Base-by-base conservation (phyloP, 1,140 invertebrate genomes). In the Drosophila arizonae region DNA sequence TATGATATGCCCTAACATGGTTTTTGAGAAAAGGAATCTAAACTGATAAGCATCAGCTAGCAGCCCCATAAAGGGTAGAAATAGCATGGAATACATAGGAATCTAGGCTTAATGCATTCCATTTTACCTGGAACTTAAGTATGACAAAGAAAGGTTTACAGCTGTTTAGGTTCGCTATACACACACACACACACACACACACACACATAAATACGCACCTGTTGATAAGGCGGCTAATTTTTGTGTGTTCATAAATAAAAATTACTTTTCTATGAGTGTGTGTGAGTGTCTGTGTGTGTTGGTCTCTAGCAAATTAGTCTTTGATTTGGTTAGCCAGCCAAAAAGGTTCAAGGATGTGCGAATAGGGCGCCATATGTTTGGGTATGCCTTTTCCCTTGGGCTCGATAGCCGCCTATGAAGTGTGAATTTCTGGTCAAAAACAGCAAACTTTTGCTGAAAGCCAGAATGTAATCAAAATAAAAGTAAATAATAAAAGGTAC, bases 211-310 rank as follows among this genome's bases (percentile, higher is more conserved):
- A 24, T 24, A 24, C 3, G 3, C 21, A 33, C 81, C 81, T 86
- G 81, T 86, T 86, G 81, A 86, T 86, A 86, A 55, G 71, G 68
- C 62, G 54, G 77, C 81, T 86, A 86, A 86, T 86, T 86, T 86
- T 64, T 84, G 75, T 68, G 63, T 68, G 73, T 43, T 55, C 66
- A 54, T 69, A 79, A 72, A 78, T 73, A 76, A 17, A 57, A 33
- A 43, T 41, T 62, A 46, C 36, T 48, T 65, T 43, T 41, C 26
- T 39, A 33, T 52, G 48, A 33, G 57, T 66, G 48, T 50, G 3
- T 57, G 41, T 73, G 33, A 17, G 17, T 17, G 17, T 17, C 17
- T 57, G 48, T 62, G 73, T 57, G 41, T 73, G 33, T 62, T 52
- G 30, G 26, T 41, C 43, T 56, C 15, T 28, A 45, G 63, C 55